A percentile compares a stretch with the other conserved stretches of the same genome.
These are phyloP conservation scores for Sinhomidia bicolor DNA, from an alignment of 2,888 invertebrate genomes.

Conservation along the genomic window DNA sequence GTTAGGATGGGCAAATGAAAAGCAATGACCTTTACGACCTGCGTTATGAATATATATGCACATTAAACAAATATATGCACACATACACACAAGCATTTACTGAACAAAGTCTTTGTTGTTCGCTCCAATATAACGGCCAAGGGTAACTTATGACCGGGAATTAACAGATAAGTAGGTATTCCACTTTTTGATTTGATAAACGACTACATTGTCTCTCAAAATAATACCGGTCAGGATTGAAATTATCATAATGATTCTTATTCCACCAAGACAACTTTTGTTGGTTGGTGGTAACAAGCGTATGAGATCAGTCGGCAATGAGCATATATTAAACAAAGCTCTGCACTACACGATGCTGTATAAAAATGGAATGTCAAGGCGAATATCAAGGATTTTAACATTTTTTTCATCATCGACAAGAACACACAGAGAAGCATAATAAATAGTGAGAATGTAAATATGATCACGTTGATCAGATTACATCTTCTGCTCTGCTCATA, in stretches of 20 bases:
- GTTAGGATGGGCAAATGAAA: background rate
- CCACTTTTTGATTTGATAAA: background rate
- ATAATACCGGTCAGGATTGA: background rate
- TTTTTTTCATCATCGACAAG: constrained; percentile 28
- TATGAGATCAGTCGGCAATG: background rate
- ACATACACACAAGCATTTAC: background rate
- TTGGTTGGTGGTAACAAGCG: background rate
- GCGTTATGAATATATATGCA: background rate
- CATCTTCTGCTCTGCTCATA: too few relatives aligned
- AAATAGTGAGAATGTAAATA: background rate
- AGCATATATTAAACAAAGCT: background rate
- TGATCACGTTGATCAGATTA: background rate
- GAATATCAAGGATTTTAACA: constrained; percentile 64
- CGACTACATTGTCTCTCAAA: background rate
- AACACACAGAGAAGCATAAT: background rate
- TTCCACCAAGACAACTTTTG: background rate
- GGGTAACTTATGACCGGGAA: background rate
- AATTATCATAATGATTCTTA: background rate
- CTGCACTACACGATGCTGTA: constrained; percentile 26
- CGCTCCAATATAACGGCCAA: background rate
- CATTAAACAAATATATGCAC: background rate
- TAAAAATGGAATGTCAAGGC: constrained; percentile 72
- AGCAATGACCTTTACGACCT: constrained; percentile 34
- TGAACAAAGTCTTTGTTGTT: background rate
- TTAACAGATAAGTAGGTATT: too few relatives aligned